Base-by-base conservation (phyloP, 2,888 invertebrate genomes). In the Lysandra coridon region DNA sequence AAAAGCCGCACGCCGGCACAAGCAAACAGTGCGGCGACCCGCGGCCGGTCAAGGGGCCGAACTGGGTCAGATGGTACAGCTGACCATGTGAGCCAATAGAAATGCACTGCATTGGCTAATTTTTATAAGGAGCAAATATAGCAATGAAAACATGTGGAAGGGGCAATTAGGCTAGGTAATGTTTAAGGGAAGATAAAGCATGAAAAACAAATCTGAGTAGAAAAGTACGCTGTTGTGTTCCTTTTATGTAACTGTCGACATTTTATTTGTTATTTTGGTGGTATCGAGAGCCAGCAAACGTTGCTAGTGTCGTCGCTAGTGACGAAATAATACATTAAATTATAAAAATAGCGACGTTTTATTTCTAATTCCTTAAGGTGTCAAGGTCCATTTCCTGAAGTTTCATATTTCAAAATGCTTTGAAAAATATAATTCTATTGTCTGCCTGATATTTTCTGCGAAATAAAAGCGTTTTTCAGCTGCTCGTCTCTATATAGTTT, bases 1-100 rank as follows among this genome's bases (percentile, higher is more conserved):
- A 75, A 75, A 75, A 44, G 44, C 75, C 75, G n/a, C 75, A 75
- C 44, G 75, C 75, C 40, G 23, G 75, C 23, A 44, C 74, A n/a
- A n/a, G 23, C 44, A 74, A 74, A 75, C n/a, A 75, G 23, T 49
- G 75, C 23, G 75, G 75, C 49, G 44, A 74, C 44, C 44, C n/a
- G 75, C 49, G 49, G 49, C 4, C 4, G 74, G 74, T 69, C 30
- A 10, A 62, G 64, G 30, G 64, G 64, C 10, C 30, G 30, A 64
- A 10, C 30, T 64, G 12, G 30, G 64, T 64, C 64, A 64, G 64
- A 57, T 57, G 14, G 30, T 64, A 23, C 23, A 64, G 64, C 57
- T 64, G 64, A 64, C 30, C 64, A 64, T 12, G 64, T 23, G 12
- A 64, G 30, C 23, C 7, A 62, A 23, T 23, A n/a, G 23, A 23